phyloP scores from a whole-genome alignment of 1,140 invertebrate species.

The Dendrolimus kikuchii region DNA sequence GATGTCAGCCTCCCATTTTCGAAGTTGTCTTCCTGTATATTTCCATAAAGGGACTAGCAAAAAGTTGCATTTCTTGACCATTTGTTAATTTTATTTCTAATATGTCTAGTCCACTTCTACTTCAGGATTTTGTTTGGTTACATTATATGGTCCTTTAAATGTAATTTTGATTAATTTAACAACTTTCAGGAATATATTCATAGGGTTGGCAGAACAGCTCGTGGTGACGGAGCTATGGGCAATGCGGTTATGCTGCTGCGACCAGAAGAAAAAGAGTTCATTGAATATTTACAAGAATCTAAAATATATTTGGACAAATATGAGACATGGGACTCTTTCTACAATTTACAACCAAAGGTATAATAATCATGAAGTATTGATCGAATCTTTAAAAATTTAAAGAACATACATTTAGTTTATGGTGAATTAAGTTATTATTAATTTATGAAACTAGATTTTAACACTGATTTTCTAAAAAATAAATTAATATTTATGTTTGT shows the following conservation, averaged over 20 bases:
- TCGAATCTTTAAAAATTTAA: too few species aligned
- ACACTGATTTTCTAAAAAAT: too few species aligned
- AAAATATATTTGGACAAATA: constrained; percentile 79
- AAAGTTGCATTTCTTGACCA: too few species aligned
- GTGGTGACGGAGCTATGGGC: constrained; percentile 89
- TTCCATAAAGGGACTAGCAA: too few species aligned
- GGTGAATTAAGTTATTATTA: too few species aligned
- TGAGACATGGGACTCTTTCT: constrained; percentile 49
- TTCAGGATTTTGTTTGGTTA: not conserved
- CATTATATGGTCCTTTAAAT: not conserved
- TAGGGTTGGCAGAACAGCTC: constrained; percentile 93
- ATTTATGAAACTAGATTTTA: too few species aligned
- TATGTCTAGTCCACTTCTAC: too few species aligned
- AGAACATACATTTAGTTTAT: too few species aligned
- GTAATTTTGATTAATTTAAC: constrained; percentile 8
- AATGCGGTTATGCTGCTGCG: constrained; percentile 89
- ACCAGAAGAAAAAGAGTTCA: constrained; percentile 92
- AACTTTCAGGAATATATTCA: constrained; percentile 83
- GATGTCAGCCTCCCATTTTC: too few species aligned
- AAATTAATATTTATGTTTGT: too few species aligned
- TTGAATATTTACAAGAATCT: constrained; percentile 89
- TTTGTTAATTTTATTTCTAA: too few species aligned
- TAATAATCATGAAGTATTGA: constrained; percentile 3
- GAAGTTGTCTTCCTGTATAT: too few species aligned
- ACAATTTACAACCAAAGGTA: constrained; percentile 49